phyloP scores from a whole-genome alignment of 2,888 invertebrate genomes.

The Xestoiulus laeticollis region DNA sequence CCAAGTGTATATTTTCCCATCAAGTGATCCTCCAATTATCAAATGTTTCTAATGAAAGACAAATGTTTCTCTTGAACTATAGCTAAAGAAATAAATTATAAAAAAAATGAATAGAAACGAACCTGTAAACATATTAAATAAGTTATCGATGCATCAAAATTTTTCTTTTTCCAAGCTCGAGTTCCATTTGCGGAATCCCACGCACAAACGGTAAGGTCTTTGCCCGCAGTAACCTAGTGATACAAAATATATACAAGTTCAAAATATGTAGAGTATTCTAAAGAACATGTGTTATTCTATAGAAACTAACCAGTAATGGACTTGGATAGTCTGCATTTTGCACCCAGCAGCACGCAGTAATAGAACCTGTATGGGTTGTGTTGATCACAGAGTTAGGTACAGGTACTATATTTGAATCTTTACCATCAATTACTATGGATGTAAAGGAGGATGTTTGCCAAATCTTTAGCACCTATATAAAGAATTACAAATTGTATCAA shows the following conservation, averaged over 20 bases:
- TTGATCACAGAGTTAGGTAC: not conserved
- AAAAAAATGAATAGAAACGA: not conserved
- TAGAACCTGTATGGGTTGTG: not conserved
- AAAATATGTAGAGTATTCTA: not conserved
- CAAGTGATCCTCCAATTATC: conserved; percentile 36
- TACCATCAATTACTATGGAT: not conserved
- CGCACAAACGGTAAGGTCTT: conserved; percentile 22
- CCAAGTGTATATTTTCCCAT: conserved; percentile 39
- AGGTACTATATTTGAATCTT: not conserved
- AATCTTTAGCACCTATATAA: not conserved
- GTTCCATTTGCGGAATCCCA: conserved; percentile 43
- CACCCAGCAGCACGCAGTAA: not conserved
- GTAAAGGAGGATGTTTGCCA: not conserved
- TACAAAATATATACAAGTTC: not conserved
- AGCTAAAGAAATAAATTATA: not conserved
- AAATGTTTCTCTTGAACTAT: not conserved
- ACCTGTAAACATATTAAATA: conserved; percentile 27
- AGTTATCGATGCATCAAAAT: conserved; percentile 46
- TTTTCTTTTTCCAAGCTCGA: conserved; percentile 12
- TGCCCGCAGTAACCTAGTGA: conserved; percentile 44
- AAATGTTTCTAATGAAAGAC: conserved; percentile 2
- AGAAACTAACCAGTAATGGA: not conserved
- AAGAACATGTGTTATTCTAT: too few relatives aligned
- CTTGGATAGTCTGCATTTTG: not conserved
- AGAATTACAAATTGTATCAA: not conserved